Percentiles rank a stretch among this genome's conserved stretches.
These are phyloP conservation scores for Paracentrotus lividus DNA, from an alignment of 53 echinoderm and acorn worm genomes.

Conservation along the genomic window DNA sequence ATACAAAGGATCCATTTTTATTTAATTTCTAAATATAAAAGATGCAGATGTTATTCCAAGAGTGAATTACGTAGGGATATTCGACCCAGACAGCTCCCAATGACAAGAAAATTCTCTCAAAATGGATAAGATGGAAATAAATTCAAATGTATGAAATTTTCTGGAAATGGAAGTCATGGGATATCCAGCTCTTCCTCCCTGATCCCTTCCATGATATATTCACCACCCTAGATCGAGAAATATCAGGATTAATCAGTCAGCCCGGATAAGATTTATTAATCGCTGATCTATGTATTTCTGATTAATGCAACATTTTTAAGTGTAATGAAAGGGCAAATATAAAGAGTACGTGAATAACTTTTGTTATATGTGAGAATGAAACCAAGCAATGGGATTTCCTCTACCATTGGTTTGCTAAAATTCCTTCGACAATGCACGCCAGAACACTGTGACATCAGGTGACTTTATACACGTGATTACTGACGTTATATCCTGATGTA, in stretches of 20 bases:
- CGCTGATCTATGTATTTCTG: not conserved
- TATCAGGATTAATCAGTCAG: not conserved
- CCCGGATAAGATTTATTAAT: not conserved
- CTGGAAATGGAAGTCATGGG: too few relatives aligned
- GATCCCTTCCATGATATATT: too few relatives aligned
- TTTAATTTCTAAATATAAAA: too few relatives aligned
- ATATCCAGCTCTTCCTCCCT: too few relatives aligned
- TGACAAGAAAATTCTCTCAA: too few relatives aligned
- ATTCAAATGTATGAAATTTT: too few relatives aligned
- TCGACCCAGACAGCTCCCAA: too few relatives aligned
- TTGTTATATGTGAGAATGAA: not conserved
- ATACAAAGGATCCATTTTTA: too few relatives aligned
- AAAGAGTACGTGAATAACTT: not conserved
- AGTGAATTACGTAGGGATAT: too few relatives aligned
- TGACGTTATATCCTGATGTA: constrained; percentile 22
- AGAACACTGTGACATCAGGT: not conserved
- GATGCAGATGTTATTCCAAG: too few relatives aligned
- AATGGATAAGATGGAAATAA: too few relatives aligned
- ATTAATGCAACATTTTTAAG: not conserved
- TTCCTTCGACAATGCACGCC: not conserved
- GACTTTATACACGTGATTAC: not conserved
- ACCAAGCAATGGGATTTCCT: not conserved
- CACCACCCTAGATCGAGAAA: not conserved
- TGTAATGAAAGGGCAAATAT: not conserved
- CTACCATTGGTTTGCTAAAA: not conserved